phyloP scores from a whole-genome alignment of 2,113 vertebrate genomes.

The Phycodurus eques region DNA sequence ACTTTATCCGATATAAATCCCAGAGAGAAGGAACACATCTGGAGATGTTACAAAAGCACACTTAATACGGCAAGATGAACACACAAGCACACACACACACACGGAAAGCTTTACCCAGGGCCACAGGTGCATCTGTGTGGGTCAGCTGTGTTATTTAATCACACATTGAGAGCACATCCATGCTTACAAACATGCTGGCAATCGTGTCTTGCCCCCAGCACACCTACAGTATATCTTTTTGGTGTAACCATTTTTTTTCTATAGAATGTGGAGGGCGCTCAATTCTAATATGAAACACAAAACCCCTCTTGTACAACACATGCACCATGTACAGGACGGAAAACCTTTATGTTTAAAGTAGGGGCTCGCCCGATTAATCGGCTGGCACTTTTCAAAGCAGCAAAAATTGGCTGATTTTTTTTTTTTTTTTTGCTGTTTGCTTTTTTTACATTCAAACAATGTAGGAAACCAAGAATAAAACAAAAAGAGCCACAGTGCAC shows the following conservation, averaged over 20 bases:
- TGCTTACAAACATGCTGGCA: neutral
- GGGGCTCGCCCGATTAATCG: too few species aligned
- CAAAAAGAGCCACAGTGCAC: neutral
- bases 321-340: neutral
- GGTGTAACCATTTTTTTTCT: neutral
- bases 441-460: too few species aligned
- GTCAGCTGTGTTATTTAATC: slow-evolving; percentile 54
- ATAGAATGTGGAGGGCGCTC: neutral
- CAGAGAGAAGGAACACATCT: slow-evolving; percentile 46
- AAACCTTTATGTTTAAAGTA: neutral
- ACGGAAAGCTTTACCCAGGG: slow-evolving; percentile 14
- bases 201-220: neutral
- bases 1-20: slow-evolving; percentile 59
- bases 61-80: slow-evolving; percentile 46
- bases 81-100: neutral
- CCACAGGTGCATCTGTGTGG: slow-evolving; percentile 53
- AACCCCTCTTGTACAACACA: neutral
- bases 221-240: neutral
- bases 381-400: too few species aligned
- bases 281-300: neutral
- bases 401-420: too few species aligned
- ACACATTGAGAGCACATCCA: slow-evolving; percentile 27
- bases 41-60: slow-evolving; percentile 61
- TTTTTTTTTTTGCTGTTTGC: too few species aligned
- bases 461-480: neutral